A percentile compares a stretch with the other conserved stretches of the same genome.
Evolutionary conservation across 2,113 vertebrate species (phyloP).

Genomic region (Malurus elegans): DNA sequence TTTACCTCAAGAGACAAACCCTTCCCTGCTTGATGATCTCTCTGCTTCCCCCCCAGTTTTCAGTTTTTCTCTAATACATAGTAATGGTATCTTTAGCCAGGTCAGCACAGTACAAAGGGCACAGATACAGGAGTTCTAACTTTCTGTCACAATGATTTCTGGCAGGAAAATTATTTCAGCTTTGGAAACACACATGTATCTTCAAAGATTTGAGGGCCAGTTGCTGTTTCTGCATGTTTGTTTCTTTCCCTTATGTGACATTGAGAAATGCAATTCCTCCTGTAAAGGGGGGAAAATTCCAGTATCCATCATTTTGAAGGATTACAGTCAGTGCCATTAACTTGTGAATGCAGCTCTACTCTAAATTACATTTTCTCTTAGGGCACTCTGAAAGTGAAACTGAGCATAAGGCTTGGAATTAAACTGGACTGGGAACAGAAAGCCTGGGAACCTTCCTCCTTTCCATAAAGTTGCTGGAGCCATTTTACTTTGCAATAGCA

Average conservation of each 20-base stretch:
- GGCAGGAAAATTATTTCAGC: constrained; percentile 41
- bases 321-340: constrained; percentile 28
- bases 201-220: constrained; percentile 38
- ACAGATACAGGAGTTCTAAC: not conserved
- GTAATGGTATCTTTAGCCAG: not conserved
- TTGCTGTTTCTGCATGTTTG: constrained; percentile 47
- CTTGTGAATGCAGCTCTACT: not conserved
- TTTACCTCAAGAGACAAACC: not conserved
- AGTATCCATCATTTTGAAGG: constrained; percentile 57
- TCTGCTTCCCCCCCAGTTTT: not conserved
- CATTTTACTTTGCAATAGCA: not conserved
- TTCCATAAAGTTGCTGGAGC: not conserved
- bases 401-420: constrained; percentile 3
- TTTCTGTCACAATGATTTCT: constrained; percentile 15
- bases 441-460: not conserved
- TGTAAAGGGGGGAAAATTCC: constrained; percentile 13
- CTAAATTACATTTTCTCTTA: constrained; percentile 54
- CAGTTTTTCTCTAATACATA: not conserved
- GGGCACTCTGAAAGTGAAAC: constrained; percentile 49
- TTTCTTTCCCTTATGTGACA: constrained; percentile 44
- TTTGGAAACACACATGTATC: constrained; percentile 2
- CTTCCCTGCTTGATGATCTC: not conserved
- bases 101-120: not conserved
- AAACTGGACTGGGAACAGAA: not conserved
- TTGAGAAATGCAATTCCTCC: constrained; percentile 49